Conservation (phyloP, 2,888 invertebrate genomes). For the Cacoxenus indagator region DNA sequence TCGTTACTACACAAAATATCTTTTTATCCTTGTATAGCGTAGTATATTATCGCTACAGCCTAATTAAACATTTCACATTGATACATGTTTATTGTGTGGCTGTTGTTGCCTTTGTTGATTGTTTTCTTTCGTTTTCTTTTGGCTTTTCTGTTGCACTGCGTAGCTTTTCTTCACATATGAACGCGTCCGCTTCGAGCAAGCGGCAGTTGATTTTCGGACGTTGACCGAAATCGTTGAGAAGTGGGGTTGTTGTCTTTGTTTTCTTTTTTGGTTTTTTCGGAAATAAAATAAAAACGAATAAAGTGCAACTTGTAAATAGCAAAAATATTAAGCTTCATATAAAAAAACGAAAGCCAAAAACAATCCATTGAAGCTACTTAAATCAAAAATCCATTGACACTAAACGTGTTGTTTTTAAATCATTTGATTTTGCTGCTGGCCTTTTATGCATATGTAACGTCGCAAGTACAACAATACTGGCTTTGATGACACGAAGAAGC, state of each 20-base stretch:
- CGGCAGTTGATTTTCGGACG: conserved; percentile 62
- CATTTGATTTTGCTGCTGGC: background rate
- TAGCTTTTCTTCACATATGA: conserved; percentile 1
- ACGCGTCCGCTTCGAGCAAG: conserved; percentile 28
- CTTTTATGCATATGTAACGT: too few relatives aligned
- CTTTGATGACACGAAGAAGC: too few relatives aligned
- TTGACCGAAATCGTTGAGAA: conserved; percentile 58
- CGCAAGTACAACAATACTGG: too few relatives aligned
- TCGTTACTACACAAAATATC: too few relatives aligned
- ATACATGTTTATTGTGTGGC: too few relatives aligned
- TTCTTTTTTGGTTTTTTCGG: conserved; percentile 8
- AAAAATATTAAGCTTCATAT: background rate
- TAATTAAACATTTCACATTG: too few relatives aligned
- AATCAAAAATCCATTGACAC: background rate
- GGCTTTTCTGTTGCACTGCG: background rate
- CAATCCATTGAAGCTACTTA: too few relatives aligned
- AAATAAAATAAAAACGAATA: conserved; percentile 20
- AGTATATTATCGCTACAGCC: too few relatives aligned
- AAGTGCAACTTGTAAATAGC: background rate
- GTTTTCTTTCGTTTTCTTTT: background rate
- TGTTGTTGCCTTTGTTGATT: background rate
- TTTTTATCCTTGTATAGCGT: too few relatives aligned
- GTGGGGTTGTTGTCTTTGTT: conserved; percentile 1
- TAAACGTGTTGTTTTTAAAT: background rate
- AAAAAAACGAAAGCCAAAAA: background rate